phyloP scores from a whole-genome alignment of 2,797 vertebrate genomes.

The Scarus forsteni region DNA sequence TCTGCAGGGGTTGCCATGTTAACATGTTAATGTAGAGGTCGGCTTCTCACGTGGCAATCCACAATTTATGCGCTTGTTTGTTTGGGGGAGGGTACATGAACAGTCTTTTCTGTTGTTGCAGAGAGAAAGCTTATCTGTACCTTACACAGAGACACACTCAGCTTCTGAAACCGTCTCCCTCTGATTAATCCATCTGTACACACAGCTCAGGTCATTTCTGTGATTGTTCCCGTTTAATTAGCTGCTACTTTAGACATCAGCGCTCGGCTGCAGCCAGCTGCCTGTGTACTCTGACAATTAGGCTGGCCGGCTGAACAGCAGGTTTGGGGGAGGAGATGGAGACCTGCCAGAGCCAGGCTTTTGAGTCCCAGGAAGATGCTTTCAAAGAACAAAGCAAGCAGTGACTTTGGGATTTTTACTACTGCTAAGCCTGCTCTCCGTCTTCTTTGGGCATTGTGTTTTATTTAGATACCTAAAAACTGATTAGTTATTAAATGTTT shows the following conservation, averaged over 20 bases:
- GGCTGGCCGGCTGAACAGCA: conserved; percentile 30
- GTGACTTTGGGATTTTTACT: not conserved
- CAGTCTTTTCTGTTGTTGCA: conserved; percentile 29
- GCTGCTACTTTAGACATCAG: conserved; percentile 21
- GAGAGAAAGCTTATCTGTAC: conserved; percentile 24
- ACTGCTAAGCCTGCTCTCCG: not conserved
- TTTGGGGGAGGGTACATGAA: conserved; percentile 4
- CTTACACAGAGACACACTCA: conserved; percentile 10
- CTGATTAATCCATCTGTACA: not conserved
- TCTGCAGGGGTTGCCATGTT: not conserved
- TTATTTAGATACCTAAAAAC: too few relatives aligned
- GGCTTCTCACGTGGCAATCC: not conserved
- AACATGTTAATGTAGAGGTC: conserved; percentile 24
- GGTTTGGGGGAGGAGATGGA: conserved; percentile 38
- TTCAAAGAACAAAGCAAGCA: conserved; percentile 17
- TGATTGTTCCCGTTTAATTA: conserved; percentile 37
- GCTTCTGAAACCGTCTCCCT: conserved; percentile 8
- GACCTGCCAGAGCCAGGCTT: conserved; percentile 27
- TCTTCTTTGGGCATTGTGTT: too few relatives aligned
- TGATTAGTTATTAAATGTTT: too few relatives aligned
- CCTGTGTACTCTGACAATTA: conserved; percentile 1
- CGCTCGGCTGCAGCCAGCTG: conserved; percentile 21
- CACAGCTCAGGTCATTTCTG: conserved; percentile 7
- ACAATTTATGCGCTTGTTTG: conserved; percentile 11
- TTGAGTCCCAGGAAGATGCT: conserved; percentile 3